Evolutionary conservation across 2,797 vertebrate genomes (phyloP).

Genomic region (Eptatretus atami): DNA sequence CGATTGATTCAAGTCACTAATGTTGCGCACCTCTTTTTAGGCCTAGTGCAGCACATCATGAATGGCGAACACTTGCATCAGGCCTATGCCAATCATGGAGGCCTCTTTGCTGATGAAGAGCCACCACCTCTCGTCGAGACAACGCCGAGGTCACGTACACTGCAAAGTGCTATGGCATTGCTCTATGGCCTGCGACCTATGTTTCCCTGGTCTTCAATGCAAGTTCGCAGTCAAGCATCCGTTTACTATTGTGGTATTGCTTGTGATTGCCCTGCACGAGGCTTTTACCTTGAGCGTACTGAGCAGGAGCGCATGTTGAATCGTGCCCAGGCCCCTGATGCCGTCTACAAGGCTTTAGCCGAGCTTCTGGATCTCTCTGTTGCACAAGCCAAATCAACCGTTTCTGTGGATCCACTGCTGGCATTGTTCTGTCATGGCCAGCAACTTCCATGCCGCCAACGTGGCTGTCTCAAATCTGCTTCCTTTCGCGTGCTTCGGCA

Average conservation of each 20-base stretch:
- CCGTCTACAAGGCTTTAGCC: slow-evolving; percentile 47
- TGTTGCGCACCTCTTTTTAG: slow-evolving; percentile 15
- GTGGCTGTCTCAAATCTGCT: slow-evolving; percentile 31
- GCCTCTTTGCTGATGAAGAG: slow-evolving; percentile 31
- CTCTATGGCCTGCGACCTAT: slow-evolving; percentile 46
- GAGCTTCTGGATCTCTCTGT: slow-evolving; percentile 35
- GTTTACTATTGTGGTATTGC: slow-evolving; percentile 52
- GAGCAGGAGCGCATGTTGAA: slow-evolving; percentile 47
- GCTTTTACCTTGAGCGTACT: slow-evolving; percentile 50
- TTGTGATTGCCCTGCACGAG: slow-evolving; percentile 56
- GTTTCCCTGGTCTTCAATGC: slow-evolving; percentile 50
- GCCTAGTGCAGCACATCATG: slow-evolving; percentile 53
- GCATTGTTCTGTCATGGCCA: slow-evolving; percentile 70
- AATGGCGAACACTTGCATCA: slow-evolving; percentile 51
- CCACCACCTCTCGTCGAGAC: slow-evolving; percentile 54
- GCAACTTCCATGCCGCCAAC: slow-evolving; percentile 32
- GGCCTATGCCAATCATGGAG: slow-evolving; percentile 39
- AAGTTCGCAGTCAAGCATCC: slow-evolving; percentile 49
- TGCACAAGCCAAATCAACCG: slow-evolving; percentile 46
- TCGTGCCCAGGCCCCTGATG: slow-evolving; percentile 33
- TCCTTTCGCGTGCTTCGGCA: slow-evolving; percentile 58
- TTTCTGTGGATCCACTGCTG: slow-evolving; percentile 61
- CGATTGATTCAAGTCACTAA: neutral
- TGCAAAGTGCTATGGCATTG: slow-evolving; percentile 61
- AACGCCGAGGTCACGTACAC: slow-evolving; percentile 60